Conservation (phyloP, 2,888 invertebrate genomes). For the Abscondita cerata region DNA sequence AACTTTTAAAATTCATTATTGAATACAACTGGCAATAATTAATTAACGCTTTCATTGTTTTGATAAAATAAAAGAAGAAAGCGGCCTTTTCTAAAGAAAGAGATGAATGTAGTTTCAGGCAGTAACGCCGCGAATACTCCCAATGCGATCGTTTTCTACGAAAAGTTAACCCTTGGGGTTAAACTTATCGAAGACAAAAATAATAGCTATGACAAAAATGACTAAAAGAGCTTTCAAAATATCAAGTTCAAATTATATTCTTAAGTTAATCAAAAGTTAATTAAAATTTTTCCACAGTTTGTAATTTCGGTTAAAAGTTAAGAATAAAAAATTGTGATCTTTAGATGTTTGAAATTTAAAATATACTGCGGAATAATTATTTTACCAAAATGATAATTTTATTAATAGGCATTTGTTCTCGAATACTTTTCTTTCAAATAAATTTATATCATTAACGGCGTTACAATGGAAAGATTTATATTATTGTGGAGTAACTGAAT, state of each 20-base stretch:
- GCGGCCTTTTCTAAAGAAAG: slow-evolving; percentile 15
- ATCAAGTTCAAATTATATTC: slow-evolving; percentile 2
- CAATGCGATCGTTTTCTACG: slow-evolving; percentile 11
- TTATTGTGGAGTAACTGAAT: too few relatives aligned
- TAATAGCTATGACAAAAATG: background rate
- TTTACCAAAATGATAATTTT: too few relatives aligned
- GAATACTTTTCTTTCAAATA: too few relatives aligned
- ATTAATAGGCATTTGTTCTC: background rate
- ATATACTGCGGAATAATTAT: background rate
- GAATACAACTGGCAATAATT: too few relatives aligned
- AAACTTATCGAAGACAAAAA: slow-evolving; percentile 24
- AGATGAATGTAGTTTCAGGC: slow-evolving; percentile 13
- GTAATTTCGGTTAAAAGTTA: slow-evolving; percentile 2
- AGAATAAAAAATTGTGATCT: background rate
- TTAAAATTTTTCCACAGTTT: slow-evolving; percentile 8
- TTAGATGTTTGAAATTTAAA: too few relatives aligned
- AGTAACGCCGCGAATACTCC: slow-evolving; percentile 21
- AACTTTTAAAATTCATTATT: too few relatives aligned
- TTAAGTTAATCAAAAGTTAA: slow-evolving; percentile 10
- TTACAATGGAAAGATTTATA: too few relatives aligned
- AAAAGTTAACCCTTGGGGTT: slow-evolving; percentile 7
- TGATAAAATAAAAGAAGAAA: slow-evolving; percentile 16
- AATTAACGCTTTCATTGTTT: too few relatives aligned
- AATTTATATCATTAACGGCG: too few relatives aligned
- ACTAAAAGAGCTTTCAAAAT: background rate